Evolutionary conservation across 2,797 vertebrate species (phyloP), one percentile per base, ranked within the genome.

Genomic region (Channa striata): DNA sequence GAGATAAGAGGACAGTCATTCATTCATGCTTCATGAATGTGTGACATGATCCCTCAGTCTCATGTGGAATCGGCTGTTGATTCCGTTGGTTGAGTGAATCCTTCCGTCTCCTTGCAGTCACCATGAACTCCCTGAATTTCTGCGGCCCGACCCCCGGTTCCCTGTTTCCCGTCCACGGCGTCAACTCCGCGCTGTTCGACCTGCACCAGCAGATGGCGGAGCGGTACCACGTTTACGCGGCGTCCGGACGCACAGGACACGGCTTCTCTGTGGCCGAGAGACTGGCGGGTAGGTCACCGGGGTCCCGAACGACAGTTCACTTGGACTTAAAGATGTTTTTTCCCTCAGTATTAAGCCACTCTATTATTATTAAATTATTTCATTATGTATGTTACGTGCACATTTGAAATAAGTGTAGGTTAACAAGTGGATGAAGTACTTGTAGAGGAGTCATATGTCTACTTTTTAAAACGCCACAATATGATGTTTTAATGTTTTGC

Each of bases 131-230:
- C 0, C 4, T 93, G 69, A 86, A 84, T 89, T 93, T 93, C 70
- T 91, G 91, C 67, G 89, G 88, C 20, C 39, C 77, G 20, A 44
- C 89, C 54, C 21, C 72, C 36, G 46, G 63, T 0, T 64, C 30
- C 0, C 56, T 81, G 40, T 89, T 82, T 58, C 88, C 93, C 0
- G 59, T 92, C 16, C 93, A 89, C 49, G 64, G 85, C 0, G 71
- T 88, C 0, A 82, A 69, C 77, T 54, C 93, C 8, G 51, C 93
- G 69, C 76, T 93, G 59, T 87, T 90, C 30, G 91, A 93, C 59
- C 68, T 92, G 8, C 94, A 90, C 89, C 95, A 91, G 58, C 94
- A 92, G 89, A 74, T 91, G 93, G 87, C 89, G 37, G 84, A 89
- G 34, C 91, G 90, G 71, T 91, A 92, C 83, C 91, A 83, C 62